Conservation (phyloP, 2,888 invertebrate genomes). For the Chrysolina oricalcia region DNA sequence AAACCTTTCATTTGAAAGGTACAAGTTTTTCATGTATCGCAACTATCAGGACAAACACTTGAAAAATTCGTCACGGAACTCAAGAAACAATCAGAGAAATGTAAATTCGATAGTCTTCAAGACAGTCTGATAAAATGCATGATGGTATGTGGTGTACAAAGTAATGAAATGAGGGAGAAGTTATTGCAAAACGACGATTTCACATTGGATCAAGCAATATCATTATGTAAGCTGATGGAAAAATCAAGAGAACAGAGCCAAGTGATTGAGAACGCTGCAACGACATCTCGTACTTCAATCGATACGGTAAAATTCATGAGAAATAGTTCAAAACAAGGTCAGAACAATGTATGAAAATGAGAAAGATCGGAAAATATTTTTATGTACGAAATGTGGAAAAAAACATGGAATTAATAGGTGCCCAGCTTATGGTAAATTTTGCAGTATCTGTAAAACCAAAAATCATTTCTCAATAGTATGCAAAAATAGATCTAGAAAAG, state of each 20-base stretch:
- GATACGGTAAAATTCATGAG: neutral
- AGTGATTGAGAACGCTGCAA: neutral
- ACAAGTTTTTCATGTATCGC: neutral
- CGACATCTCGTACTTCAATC: neutral
- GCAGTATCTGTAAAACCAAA: neutral
- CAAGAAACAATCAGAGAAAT: neutral
- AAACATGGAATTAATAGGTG: neutral
- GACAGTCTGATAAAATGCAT: conserved; percentile 4
- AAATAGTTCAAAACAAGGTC: neutral
- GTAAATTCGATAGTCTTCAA: neutral
- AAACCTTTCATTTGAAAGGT: neutral
- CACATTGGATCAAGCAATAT: neutral
- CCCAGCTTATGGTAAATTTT: neutral
- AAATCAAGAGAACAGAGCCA: neutral
- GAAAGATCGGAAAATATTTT: neutral
- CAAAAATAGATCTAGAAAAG: neutral
- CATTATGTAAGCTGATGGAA: neutral
- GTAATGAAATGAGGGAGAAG: neutral
- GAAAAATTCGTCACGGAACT: conserved; percentile 11
- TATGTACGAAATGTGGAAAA: neutral
- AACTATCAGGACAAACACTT: no score
- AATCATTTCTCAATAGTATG: neutral
- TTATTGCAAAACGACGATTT: neutral
- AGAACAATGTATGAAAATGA: neutral
- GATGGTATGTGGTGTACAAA: neutral